A percentile compares a stretch with the other conserved stretches of the same genome.
Conservation (phyloP, 2,888 invertebrate species). For the Drosophila emarginata region DNA sequence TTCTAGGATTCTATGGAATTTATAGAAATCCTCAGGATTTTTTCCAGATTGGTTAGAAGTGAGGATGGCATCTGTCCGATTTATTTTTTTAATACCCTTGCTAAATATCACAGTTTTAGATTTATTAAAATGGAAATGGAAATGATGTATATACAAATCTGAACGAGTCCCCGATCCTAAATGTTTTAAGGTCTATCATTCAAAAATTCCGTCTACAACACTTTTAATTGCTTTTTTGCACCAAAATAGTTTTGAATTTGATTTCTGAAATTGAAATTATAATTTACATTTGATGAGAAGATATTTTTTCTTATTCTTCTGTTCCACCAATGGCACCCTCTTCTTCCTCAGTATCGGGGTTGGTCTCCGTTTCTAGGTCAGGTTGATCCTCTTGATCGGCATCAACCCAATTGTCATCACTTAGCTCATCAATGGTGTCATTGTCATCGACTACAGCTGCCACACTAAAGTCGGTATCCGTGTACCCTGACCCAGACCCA, state of each 20-base stretch:
- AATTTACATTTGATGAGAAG: constrained; percentile 10
- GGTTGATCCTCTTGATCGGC: constrained; percentile 37
- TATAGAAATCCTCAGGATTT: no score
- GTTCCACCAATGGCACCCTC: constrained; percentile 56
- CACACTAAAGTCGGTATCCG: constrained; percentile 63
- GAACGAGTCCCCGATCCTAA: no score
- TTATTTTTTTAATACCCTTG: no score
- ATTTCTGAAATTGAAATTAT: neutral
- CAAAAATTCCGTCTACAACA: no score
- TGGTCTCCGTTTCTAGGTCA: constrained; percentile 35
- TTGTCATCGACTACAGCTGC: constrained; percentile 61
- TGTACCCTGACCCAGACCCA: constrained; percentile 60
- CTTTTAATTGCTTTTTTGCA: no score
- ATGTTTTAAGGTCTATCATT: no score
- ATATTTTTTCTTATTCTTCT: neutral
- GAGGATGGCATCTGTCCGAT: no score
- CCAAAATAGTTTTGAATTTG: neutral
- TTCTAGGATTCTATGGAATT: no score
- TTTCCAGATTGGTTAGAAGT: no score
- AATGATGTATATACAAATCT: no score
- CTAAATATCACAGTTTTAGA: no score
- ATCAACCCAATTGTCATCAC: constrained; percentile 67
- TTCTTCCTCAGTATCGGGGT: constrained; percentile 30
- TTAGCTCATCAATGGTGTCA: constrained; percentile 61
- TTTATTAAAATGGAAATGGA: no score